Evolutionary conservation across 2,797 vertebrate species (phyloP), one percentile per base, ranked within the genome.

Genomic region (Enteromius mattozi): DNA sequence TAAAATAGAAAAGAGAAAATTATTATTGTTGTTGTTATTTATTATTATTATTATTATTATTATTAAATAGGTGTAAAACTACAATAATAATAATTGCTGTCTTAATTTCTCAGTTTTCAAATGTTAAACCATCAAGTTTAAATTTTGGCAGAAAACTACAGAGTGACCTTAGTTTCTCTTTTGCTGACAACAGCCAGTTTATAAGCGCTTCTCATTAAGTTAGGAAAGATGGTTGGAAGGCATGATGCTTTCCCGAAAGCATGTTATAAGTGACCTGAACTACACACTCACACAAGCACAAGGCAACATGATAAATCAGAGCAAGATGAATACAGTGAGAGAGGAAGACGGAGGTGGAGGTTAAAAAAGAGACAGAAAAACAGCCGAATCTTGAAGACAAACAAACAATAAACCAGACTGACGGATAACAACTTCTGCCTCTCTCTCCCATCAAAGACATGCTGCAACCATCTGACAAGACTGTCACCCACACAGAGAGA

Each of bases 321-420:
- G 35, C 59, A 1, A 82, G 54, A 9, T 72, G 61, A 69, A 37
- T 59, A 66, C n/a, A 81, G 72, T 78, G 21, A 78, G 40, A 83
- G 35, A 71, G 17, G 33, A 63, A 75, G n/a, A 54, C 8, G 37
- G 35, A 59, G 59, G n/a, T 33, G 54, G 49, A 88, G 0, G 40
- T 3, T 81, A 27, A 54, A 63, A 69, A 87, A 83, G 69, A 21
- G 81, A 65, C 61, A 87, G 6, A 30, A 49, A 80, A 74, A 83
- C 2, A 51, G 1, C n/a, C 19, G 13, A 17, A 69, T 37, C 78
- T 89, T 86, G 70, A 79, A 84, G 45, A 76, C 74, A 86, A 89
- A 84, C 66, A 86, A 86, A 86, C 87, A 89, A 89, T 85, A 83
- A 87, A 86, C 45, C 70, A 86, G 84, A 78, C 81, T 86, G 84